Evolutionary conservation across 2,888 invertebrate species (phyloP).

Genomic region (Eristalis arbustorum): DNA sequence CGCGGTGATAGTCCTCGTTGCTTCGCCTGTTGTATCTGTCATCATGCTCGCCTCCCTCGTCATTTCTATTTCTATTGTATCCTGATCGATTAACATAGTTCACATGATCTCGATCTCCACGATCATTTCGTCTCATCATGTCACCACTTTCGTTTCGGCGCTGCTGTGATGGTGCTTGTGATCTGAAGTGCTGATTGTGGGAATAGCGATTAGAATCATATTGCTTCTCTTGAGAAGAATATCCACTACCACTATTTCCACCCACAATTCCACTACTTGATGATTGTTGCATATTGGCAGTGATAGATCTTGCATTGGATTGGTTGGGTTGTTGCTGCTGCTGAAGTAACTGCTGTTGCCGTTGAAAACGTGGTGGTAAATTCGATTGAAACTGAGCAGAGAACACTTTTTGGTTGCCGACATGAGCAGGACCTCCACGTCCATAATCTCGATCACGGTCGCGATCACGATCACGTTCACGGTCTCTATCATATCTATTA

Average conservation of each 20-base stretch:
- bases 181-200: constrained; percentile 56
- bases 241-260: constrained; percentile 55
- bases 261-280: constrained; percentile 59
- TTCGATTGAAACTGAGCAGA: constrained; percentile 90
- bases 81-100: constrained; percentile 54
- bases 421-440: constrained; percentile 71
- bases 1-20: constrained; percentile 73
- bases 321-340: constrained; percentile 61
- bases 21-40: constrained; percentile 73
- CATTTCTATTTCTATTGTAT: constrained; percentile 73
- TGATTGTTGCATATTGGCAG: constrained; percentile 73
- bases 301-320: constrained; percentile 70
- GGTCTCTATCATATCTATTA: constrained; percentile 68
- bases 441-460: constrained; percentile 70
- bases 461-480: constrained; percentile 48
- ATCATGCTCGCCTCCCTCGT: constrained; percentile 73
- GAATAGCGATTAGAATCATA: constrained; percentile 59
- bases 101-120: constrained; percentile 58
- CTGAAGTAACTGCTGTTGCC: constrained; percentile 83
- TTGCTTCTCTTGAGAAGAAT: constrained; percentile 54
- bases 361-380: constrained; percentile 92
- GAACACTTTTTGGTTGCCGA: constrained; percentile 80
- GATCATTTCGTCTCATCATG: constrained; percentile 63
- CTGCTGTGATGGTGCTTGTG: constrained; percentile 38
- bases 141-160: constrained; percentile 62